Conservation (phyloP, 2,113 vertebrate species). For the Marmota flaviventris region DNA sequence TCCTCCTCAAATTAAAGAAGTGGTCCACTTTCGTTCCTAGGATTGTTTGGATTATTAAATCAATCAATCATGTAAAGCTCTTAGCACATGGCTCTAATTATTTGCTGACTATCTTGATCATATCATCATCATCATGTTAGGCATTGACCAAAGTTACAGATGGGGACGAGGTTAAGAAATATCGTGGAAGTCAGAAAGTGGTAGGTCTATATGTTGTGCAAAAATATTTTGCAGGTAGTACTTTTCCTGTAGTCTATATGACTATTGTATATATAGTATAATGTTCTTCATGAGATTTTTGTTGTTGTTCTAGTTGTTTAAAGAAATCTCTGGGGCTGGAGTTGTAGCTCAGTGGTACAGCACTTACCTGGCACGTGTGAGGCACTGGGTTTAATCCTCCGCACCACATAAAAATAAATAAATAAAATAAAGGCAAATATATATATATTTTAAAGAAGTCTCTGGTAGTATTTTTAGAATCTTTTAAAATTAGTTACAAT, state of each 20-base stretch:
- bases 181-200: neutral
- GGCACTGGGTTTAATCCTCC: no score
- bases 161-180: neutral
- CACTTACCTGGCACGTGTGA: no score
- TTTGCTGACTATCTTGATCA: neutral
- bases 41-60: neutral
- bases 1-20: neutral
- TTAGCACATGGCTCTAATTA: neutral
- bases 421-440: no score
- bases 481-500: conserved; percentile 45
- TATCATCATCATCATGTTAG: neutral
- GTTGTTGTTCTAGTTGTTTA: neutral
- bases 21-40: neutral
- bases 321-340: neutral
- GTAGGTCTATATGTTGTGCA: neutral
- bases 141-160: neutral
- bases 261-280: neutral
- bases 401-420: no score
- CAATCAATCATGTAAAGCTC: neutral
- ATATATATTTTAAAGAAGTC: neutral
- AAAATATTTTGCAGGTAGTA: neutral
- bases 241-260: neutral
- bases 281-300: conserved; percentile 26
- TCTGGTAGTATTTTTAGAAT: neutral
- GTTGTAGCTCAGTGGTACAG: no score